A percentile compares a stretch with the other conserved stretches of the same genome.
Conservation (phyloP, 2,113 vertebrate species). For the Lagenorhynchus albirostris region DNA sequence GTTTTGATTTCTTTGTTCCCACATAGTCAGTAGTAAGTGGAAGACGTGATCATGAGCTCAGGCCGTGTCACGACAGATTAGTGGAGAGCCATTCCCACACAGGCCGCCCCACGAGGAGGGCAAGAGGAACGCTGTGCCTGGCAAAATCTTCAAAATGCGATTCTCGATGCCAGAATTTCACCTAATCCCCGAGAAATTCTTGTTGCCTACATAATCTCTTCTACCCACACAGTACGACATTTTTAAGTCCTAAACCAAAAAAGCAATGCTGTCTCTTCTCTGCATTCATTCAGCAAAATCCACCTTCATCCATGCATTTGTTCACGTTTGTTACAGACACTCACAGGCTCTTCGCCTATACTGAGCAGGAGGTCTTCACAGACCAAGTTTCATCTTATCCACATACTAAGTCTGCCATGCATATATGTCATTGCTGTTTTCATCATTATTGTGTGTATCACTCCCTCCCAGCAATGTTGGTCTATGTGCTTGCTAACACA, state of each 20-base stretch:
- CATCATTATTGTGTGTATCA: background rate
- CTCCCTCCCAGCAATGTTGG: background rate
- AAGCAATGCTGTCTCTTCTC: background rate
- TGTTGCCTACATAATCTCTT: background rate
- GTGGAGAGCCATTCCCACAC: background rate
- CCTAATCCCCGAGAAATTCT: background rate
- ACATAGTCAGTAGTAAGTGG: background rate
- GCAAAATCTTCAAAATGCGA: background rate
- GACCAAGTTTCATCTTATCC: background rate
- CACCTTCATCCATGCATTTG: background rate
- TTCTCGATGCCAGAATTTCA: background rate
- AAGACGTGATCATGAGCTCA: background rate
- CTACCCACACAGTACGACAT: no score
- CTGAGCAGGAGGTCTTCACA: background rate
- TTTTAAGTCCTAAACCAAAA: background rate
- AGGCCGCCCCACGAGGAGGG: background rate
- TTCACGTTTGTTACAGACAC: background rate
- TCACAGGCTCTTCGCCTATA: background rate
- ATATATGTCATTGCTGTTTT: background rate
- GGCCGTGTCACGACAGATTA: rapidly evolving
- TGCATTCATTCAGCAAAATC: background rate
- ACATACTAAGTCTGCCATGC: rapidly evolving
- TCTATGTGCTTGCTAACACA: rapidly evolving
- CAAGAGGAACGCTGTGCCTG: background rate
- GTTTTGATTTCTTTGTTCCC: constrained; percentile 20